Evolutionary conservation across 2,888 invertebrate species (phyloP), one percentile per base, ranked within the genome.

Genomic region (Tipula confusa): DNA sequence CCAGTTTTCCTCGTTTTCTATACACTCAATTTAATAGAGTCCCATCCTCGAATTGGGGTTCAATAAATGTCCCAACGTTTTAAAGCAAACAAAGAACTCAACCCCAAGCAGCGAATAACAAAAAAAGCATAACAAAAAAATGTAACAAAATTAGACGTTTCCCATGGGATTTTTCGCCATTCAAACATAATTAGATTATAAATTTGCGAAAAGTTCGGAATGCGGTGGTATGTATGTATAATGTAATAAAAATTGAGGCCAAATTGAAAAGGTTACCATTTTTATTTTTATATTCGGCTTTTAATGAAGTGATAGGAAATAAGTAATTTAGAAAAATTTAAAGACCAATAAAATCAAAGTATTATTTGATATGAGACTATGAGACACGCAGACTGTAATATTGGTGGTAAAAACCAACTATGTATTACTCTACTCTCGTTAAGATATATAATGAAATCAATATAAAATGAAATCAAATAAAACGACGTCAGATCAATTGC

Each of bases 241-340:
- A 24, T 64, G 64, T 64, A 64, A 64, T 64, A 64, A 64, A 43
- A 64, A 64, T 64, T 24, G 64, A n/a, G 64, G 64, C 64, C 64
- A 64, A 64, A 64, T 64, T 64, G 64, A 64, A 64, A 64, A 64
- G 64, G 64, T 64, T 64, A 64, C 64, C 64, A 64, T 64, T 24
- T 64, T 24, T 64, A 64, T 64, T 64, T 64, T 64, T 64, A 64
- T 64, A 24, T 64, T 64, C 24, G 64, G 64, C 24, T 64, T 64
- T 64, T 64, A 64, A 64, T 64, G 18, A 24, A 64, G 64, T 64
- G 64, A 64, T 64, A 64, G 64, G 9, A 64, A 64, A 64, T 64
- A 18, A 64, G 64, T 64, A 64, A 64, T 64, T 64, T 64, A 36
- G 64, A 64, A 64, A 1, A 43, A 43, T 43, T 43, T 15, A 43